Evolutionary conservation across 2,888 invertebrate genomes (phyloP).

Genomic region (Lepidochrysops patricia): DNA sequence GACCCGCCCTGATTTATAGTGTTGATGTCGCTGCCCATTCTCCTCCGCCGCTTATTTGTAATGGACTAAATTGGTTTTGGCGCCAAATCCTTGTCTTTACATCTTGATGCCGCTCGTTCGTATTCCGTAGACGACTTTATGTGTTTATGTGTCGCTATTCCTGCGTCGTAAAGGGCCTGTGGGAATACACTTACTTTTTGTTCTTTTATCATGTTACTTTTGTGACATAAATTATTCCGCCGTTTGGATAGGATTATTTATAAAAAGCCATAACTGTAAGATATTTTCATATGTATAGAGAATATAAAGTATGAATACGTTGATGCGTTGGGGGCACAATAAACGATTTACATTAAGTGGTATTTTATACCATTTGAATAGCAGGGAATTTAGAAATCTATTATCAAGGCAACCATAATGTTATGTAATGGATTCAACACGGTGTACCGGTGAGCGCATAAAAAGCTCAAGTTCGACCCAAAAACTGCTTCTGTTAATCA

Average conservation of each 20-base stretch:
- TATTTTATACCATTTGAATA: not conserved
- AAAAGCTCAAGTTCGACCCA: slow-evolving; percentile 16
- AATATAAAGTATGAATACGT: not conserved
- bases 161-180: not conserved
- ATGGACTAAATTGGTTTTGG: slow-evolving; percentile 17
- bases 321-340: not conserved
- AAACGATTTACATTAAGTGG: not conserved
- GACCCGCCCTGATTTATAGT: slow-evolving; percentile 36
- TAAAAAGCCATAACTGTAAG: not conserved
- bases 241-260: not conserved
- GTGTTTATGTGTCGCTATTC: not conserved
- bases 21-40: slow-evolving; percentile 19
- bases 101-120: not conserved
- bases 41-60: slow-evolving; percentile 23
- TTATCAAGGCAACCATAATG: not conserved
- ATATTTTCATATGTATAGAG: not conserved
- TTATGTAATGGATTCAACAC: slow-evolving; percentile 1
- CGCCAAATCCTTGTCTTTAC: slow-evolving; percentile 6
- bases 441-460: not conserved
- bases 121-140: not conserved
- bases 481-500: slow-evolving; percentile 21
- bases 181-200: not conserved
- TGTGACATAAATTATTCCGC: not conserved
- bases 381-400: not conserved
- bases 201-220: not conserved